phyloP scores from a whole-genome alignment of 1,140 invertebrate species.

The Helicoverpa armigera region DNA sequence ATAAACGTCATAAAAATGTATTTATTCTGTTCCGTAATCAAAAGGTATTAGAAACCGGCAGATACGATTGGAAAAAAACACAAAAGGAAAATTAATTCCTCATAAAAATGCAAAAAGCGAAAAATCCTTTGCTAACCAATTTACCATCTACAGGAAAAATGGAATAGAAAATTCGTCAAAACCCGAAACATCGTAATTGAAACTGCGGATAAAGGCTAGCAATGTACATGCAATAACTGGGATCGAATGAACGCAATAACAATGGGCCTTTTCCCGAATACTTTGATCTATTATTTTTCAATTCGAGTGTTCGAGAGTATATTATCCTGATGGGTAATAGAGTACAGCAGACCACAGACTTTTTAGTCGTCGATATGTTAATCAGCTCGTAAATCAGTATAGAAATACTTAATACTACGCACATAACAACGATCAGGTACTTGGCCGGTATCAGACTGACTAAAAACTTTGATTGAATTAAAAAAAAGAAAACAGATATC shows the following conservation, averaged over 20 bases:
- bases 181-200: conserved; percentile 32
- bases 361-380: too few species aligned
- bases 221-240: conserved; percentile 33
- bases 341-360: too few species aligned
- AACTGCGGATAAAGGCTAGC: conserved; percentile 16
- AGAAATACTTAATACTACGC: too few species aligned
- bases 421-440: too few species aligned
- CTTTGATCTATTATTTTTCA: conserved; percentile 37
- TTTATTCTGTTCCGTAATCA: too few species aligned
- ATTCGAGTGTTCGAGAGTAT: neutral
- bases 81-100: neutral
- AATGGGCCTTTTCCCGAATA: conserved; percentile 7
- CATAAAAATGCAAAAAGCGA: neutral
- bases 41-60: too few species aligned
- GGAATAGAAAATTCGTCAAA: conserved; percentile 11
- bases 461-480: too few species aligned
- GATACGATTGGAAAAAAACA: neutral
- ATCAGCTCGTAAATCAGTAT: too few species aligned
- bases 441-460: too few species aligned
- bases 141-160: neutral
- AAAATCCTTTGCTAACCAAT: neutral
- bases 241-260: conserved; percentile 24
- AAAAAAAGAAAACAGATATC: too few species aligned
- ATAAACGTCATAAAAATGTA: too few species aligned
- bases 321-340: conserved; percentile 23